These are phyloP conservation scores for Oscheius sp. DNA, from an alignment of 1,140 invertebrate species.

Conservation along the genomic window DNA sequence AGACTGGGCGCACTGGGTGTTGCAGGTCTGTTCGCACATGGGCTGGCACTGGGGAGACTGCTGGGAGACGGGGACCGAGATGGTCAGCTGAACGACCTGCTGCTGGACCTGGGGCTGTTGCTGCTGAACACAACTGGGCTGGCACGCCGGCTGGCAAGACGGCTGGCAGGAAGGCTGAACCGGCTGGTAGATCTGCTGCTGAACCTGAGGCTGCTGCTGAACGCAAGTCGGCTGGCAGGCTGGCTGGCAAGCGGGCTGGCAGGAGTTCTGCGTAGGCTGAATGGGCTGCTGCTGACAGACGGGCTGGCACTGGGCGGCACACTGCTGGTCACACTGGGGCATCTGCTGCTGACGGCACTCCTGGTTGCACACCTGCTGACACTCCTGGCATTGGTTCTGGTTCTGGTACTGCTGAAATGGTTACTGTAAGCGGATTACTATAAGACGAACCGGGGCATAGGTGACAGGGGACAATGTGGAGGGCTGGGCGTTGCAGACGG, in stretches of 20 bases:
- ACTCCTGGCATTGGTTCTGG: background rate
- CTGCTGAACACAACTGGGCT: background rate
- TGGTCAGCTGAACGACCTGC: constrained; percentile 2
- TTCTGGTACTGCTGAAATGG: background rate
- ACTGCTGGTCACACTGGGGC: background rate
- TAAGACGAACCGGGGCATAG: too few relatives aligned
- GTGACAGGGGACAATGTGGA: background rate
- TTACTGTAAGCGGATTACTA: too few relatives aligned
- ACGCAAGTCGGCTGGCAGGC: background rate
- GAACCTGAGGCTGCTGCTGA: background rate
- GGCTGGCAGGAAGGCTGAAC: background rate
- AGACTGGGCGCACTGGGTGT: constrained; percentile 11
- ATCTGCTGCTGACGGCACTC: background rate
- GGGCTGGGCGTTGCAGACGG: background rate
- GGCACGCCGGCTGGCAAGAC: constrained; percentile 1
- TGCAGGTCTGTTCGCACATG: constrained; percentile 15
- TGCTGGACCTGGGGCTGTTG: background rate
- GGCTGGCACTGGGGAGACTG: constrained; percentile 15
- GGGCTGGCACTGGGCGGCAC: background rate
- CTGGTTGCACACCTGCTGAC: background rate
- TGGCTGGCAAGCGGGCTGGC: too few relatives aligned
- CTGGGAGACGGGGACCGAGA: constrained; percentile 1
- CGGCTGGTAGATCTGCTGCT: background rate
- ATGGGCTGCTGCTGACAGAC: constrained; percentile 2
- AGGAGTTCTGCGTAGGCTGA: background rate